Base-by-base conservation (phyloP, 1,140 invertebrate genomes). In the Mycetomoellerius zeteki region DNA sequence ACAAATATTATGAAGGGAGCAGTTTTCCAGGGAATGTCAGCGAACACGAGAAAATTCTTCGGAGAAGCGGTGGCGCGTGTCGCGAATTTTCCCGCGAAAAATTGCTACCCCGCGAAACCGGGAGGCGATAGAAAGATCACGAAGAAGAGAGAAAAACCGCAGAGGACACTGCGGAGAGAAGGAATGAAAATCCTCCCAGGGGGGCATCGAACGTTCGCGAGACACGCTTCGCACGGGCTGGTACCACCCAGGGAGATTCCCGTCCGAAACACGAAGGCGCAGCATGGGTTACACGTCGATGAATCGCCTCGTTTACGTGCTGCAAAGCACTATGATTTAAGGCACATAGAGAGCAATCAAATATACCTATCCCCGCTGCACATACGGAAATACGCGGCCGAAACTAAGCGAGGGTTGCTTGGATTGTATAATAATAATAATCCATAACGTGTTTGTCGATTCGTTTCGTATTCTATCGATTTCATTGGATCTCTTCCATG, bases 161-260 rank as follows among this genome's bases (percentile, higher is more conserved):
- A 33, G 14, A 67, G 65, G 62, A 65, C 50, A 67, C 72, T 47
- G 33, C 60, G 21, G 76, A 47, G 54, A 73, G 37, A 33, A 58
- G 81, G 21, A 86, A 90, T 78, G 71, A 88, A 86, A 88, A 90
- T 89, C 67, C 65, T 54, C 33, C 52, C n/a, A 6, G 80, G 80
- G 62, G 50, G 47, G 47, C 62, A 58, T 82, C 43, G 72, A 82
- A 86, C 75, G 82, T 62, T 58, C 64, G 77, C 78, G 78, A 86
- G 86, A 88, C 81, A 87, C 82, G 89, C 86, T 89, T 90, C 82
- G 84, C 86, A 82, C 86, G 67, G 33, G 21, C 86, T 86, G 88
- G 88, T 88, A 91, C 86, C 78, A 87, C 72, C 77, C 65, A 60
- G 50, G 81, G 73, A 56, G 87, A 85, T 89, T 81, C 86, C 72